These are phyloP conservation scores for Enoplosus armatus DNA, from an alignment of 2,797 vertebrate genomes.

Conservation along the genomic window DNA sequence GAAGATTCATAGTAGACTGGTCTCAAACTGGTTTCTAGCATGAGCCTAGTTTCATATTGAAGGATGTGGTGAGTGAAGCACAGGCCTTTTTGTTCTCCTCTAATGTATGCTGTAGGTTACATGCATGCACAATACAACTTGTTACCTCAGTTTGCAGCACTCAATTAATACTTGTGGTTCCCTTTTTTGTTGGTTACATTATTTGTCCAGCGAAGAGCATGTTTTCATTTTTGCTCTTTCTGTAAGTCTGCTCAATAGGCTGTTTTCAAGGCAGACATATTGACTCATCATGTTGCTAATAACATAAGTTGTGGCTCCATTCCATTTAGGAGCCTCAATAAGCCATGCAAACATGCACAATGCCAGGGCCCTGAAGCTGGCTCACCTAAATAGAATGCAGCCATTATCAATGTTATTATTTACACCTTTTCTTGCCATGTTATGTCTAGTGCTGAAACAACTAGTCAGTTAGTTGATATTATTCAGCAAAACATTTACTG, in stretches of 20 bases:
- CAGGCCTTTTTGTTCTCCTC: not conserved
- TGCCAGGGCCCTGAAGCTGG: not conserved
- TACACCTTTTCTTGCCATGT: not conserved
- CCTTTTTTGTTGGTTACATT: not conserved
- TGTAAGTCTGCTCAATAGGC: not conserved
- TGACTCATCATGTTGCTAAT: slow-evolving; percentile 1
- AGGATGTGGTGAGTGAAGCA: slow-evolving; percentile 31
- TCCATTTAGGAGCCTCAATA: slow-evolving; percentile 3
- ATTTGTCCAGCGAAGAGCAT: not conserved
- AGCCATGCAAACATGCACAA: not conserved
- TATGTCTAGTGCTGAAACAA: not conserved
- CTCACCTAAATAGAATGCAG: not conserved
- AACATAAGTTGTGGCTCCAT: not conserved
- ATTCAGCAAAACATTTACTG: not conserved
- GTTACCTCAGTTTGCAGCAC: not conserved
- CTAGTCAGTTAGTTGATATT: not conserved
- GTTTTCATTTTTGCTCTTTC: not conserved
- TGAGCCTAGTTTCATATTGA: slow-evolving; percentile 45
- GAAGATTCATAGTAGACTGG: slow-evolving; percentile 70
- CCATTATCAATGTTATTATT: slow-evolving; percentile 1
- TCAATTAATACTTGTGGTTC: slow-evolving; percentile 10
- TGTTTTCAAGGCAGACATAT: slow-evolving; percentile 9
- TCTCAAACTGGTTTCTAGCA: slow-evolving; percentile 60
- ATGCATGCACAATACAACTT: not conserved
- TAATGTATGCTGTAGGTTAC: not conserved